Base-by-base conservation (phyloP, 2,888 invertebrate genomes). In the Philereme transversata region DNA sequence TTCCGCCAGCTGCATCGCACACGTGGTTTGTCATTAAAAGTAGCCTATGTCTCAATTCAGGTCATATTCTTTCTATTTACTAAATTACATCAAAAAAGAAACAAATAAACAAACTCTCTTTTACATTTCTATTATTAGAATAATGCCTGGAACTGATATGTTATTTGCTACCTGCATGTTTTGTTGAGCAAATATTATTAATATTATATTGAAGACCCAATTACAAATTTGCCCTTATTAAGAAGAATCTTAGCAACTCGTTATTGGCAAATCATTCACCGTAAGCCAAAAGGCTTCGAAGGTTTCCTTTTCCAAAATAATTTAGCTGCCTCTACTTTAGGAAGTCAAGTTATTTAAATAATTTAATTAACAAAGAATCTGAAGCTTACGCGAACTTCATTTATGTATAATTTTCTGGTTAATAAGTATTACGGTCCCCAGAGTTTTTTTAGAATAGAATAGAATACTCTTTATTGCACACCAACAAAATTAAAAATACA, bases 321-420 rank as follows among this genome's bases (percentile, higher is more conserved):
- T 84, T 84, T 76, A 81, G 78, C 75, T 77, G 71, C 78, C 72
- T 83, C 78, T 82, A 84, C 80, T 84, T 82, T 81, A 79, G 75
- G 67, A 77, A 76, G 76, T 82, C 72, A 79, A 81, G 76, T 79
- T 75, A 80, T 81, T 84, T 82, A 78, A 82, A 82, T 85, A 82
- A 85, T 84, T 85, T 77, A 83, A 84, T 82, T 83, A 83, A 81
- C 82, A 84, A 82, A 81, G 80, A 80, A 79, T 78, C 73, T 68
- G 58, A 74, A 74, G 77, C 76, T 40, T 40, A 40, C 67, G 62
- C 64, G 68, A 68, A 70, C 4, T 8, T 6, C 4, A 40, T 40
- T 40, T 40, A 40, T n/a, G n/a, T n/a, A n/a, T 40, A 8, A 6
- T 6, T 40, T 40, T 8, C 7, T 40, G 7, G 40, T 40, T 40